Conservation (phyloP, 2,888 invertebrate species). For the Ornithoptera alexandrae region DNA sequence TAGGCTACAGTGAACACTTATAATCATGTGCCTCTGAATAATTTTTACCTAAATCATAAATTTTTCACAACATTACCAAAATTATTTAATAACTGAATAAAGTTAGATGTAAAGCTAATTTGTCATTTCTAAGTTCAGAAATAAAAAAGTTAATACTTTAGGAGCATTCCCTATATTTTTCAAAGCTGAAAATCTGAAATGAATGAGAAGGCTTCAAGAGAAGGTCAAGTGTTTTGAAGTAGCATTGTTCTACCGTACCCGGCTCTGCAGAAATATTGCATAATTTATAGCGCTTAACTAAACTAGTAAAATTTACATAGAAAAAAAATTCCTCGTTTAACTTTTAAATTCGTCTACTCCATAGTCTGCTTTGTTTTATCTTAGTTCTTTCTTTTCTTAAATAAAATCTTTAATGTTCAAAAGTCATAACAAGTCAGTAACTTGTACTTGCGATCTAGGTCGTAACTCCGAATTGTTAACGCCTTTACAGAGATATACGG, state of each 20-base stretch:
- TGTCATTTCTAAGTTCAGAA: background rate
- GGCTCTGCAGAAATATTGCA: background rate
- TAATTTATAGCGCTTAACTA: conserved; percentile 1
- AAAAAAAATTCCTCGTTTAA: background rate
- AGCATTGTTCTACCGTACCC: background rate
- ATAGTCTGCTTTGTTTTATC: background rate
- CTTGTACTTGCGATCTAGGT: too few relatives aligned
- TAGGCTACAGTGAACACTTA: too few relatives aligned
- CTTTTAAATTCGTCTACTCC: background rate
- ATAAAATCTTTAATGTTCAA: too few relatives aligned
- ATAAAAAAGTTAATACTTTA: background rate
- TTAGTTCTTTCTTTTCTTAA: too few relatives aligned
- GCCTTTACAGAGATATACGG: too few relatives aligned
- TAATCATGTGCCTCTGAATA: too few relatives aligned
- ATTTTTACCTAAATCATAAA: too few relatives aligned
- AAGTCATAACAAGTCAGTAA: too few relatives aligned
- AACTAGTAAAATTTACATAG: background rate
- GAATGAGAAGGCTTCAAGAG: background rate
- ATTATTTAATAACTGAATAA: background rate
- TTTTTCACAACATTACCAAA: background rate
- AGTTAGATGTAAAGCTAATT: background rate
- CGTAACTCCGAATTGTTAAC: too few relatives aligned
- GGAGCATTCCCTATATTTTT: conserved; percentile 5
- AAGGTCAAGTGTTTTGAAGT: conserved; percentile 9
- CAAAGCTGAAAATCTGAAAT: conserved; percentile 4